phyloP scores from a whole-genome alignment of 1,140 invertebrate genomes.

The Wasmannia auropunctata region DNA sequence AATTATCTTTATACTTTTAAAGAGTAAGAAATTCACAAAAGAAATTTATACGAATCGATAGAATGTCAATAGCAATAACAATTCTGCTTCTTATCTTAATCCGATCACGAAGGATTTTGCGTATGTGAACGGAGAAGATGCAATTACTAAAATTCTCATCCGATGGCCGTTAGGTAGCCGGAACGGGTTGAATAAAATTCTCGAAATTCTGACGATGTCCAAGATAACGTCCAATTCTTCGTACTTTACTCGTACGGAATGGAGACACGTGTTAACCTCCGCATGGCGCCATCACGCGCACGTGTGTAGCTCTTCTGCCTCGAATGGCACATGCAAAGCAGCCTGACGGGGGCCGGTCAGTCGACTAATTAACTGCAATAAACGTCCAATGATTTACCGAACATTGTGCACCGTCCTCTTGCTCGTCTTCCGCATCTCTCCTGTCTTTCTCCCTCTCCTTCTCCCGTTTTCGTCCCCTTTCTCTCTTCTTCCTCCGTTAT shows the following conservation, averaged over 20 bases:
- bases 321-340: constrained; percentile 73
- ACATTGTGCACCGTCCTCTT: constrained; percentile 36
- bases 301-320: constrained; percentile 40
- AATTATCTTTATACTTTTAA: neutral
- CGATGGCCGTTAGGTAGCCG: neutral
- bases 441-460: constrained; percentile 39
- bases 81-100: neutral
- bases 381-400: constrained; percentile 81
- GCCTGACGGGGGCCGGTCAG: constrained; percentile 63
- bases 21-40: neutral
- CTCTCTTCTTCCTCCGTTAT: constrained; percentile 28
- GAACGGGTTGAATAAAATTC: constrained; percentile 48
- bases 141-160: constrained; percentile 40
- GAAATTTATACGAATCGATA: neutral
- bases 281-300: constrained; percentile 29
- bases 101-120: neutral
- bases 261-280: constrained; percentile 42
- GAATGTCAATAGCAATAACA: neutral
- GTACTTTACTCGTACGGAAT: constrained; percentile 29
- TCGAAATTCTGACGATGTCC: constrained; percentile 28
- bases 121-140: neutral
- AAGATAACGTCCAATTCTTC: constrained; percentile 50
- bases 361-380: constrained; percentile 80
- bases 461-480: constrained; percentile 5
- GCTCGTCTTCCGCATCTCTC: constrained; percentile 38